Evolutionary conservation across 2,113 vertebrate species (phyloP).

Genomic region (Microcebus lehilahytsara): DNA sequence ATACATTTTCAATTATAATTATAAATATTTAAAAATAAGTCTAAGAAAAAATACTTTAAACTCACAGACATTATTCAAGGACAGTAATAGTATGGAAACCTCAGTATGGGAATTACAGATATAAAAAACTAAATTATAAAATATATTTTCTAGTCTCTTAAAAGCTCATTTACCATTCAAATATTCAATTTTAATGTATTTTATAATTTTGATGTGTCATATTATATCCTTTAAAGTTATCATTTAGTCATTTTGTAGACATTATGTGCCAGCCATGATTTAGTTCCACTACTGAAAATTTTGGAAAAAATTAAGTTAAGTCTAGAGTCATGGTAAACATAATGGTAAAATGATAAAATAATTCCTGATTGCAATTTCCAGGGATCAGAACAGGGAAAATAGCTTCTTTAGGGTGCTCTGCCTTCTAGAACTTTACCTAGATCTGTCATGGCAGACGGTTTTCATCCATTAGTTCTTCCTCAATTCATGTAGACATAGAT

Average conservation of each 20-base stretch:
- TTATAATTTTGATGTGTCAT: neutral
- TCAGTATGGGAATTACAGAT: neutral
- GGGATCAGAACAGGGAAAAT: neutral
- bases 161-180: neutral
- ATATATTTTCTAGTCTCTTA: neutral
- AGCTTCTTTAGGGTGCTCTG: neutral
- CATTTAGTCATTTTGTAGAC: neutral
- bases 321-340: neutral
- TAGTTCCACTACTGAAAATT: neutral
- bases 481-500: neutral
- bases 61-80: neutral
- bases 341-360: neutral
- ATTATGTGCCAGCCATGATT: neutral
- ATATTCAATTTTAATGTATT: neutral
- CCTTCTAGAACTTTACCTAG: neutral
- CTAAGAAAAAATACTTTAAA: constrained; percentile 11
- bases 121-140: neutral
- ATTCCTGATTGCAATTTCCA: neutral
- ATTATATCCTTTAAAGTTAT: neutral
- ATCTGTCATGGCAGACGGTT: neutral
- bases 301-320: neutral
- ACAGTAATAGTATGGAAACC: neutral
- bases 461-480: neutral
- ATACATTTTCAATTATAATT: constrained; percentile 24
- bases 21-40: neutral